Evolutionary conservation across 2,113 vertebrate species (phyloP).

Genomic region (Limanda limanda): DNA sequence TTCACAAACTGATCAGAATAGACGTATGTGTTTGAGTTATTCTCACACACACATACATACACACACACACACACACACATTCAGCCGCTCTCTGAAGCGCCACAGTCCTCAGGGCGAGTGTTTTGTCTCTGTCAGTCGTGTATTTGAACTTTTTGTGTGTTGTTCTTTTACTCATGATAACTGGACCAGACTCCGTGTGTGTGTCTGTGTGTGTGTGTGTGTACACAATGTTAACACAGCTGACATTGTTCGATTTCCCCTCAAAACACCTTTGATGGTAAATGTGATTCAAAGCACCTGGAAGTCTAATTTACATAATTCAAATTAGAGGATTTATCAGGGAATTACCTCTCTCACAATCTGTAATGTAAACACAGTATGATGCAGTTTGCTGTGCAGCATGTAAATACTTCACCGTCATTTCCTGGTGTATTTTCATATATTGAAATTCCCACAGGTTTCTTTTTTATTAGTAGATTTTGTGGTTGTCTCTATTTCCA

Average conservation of each 20-base stretch:
- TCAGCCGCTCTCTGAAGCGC: slow-evolving; percentile 12
- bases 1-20: slow-evolving; percentile 17
- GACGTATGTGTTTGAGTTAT: slow-evolving; percentile 1
- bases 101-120: background rate
- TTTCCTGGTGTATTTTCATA: slow-evolving; percentile 30
- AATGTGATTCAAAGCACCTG: too few species aligned
- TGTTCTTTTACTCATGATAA: slow-evolving; percentile 34
- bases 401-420: background rate
- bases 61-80: background rate
- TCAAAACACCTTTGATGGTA: too few species aligned
- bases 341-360: too few species aligned
- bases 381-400: background rate
- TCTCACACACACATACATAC: background rate
- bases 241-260: too few species aligned
- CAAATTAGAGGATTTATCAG: too few species aligned
- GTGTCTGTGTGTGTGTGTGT: background rate
- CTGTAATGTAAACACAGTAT: too few species aligned
- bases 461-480: background rate
- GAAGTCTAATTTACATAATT: too few species aligned
- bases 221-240: background rate
- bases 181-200: slow-evolving; percentile 15
- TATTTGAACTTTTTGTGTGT: slow-evolving; percentile 24
- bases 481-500: too few species aligned
- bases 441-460: background rate
- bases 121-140: slow-evolving; percentile 40